Conservation (phyloP, 2,797 vertebrate genomes). For the Syngnathus acus region DNA sequence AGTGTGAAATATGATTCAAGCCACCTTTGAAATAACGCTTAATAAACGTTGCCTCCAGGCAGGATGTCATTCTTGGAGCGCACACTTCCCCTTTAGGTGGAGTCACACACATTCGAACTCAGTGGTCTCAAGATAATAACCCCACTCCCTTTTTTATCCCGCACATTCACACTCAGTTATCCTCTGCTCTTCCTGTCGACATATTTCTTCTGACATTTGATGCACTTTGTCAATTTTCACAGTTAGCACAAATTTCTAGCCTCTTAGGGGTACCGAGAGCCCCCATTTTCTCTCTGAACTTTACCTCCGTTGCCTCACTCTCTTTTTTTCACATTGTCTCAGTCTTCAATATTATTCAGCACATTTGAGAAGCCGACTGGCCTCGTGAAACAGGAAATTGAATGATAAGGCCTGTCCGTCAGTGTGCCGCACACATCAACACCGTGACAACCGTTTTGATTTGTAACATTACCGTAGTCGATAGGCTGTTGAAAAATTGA, state of each 20-base stretch:
- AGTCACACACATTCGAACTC: slow-evolving; percentile 26
- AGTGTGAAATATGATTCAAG: slow-evolving; percentile 3
- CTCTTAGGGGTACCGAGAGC: no score
- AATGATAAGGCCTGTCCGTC: slow-evolving; percentile 14
- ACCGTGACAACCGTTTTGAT: slow-evolving; percentile 3
- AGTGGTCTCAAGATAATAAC: slow-evolving; percentile 17
- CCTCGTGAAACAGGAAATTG: slow-evolving; percentile 19
- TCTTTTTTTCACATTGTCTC: background rate
- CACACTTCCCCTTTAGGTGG: slow-evolving; percentile 28
- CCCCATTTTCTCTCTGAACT: background rate
- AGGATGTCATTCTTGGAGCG: slow-evolving; percentile 32
- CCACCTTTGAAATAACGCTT: background rate
- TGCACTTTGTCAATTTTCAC: background rate
- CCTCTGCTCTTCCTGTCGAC: no score
- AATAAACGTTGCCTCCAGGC: slow-evolving; percentile 1
- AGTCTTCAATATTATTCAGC: slow-evolving; percentile 5
- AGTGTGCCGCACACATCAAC: slow-evolving; percentile 3
- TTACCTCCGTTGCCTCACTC: background rate
- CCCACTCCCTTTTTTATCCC: slow-evolving; percentile 14
- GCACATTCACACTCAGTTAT: background rate
- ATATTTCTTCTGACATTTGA: no score
- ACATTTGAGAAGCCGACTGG: slow-evolving; percentile 5
- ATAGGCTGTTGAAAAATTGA: slow-evolving; percentile 27
- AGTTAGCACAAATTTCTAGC: background rate
- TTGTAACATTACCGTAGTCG: slow-evolving; percentile 24